These are phyloP conservation scores for Mycteria americana DNA, from an alignment of 2,797 vertebrate genomes.

Conservation along the genomic window DNA sequence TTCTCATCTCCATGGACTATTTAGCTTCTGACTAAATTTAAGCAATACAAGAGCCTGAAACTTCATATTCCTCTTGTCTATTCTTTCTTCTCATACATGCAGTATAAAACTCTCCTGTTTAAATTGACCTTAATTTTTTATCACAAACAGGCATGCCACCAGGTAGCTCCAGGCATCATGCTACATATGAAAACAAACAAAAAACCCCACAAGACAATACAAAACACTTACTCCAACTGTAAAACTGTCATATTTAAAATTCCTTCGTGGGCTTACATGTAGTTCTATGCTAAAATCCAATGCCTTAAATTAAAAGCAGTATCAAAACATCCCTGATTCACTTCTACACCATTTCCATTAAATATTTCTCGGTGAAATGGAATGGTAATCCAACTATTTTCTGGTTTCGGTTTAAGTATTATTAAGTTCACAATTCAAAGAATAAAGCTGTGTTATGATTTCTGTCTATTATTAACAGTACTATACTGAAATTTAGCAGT, in stretches of 20 bases:
- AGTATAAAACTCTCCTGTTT: not conserved
- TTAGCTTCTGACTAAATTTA: not conserved
- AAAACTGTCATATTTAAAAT: not conserved
- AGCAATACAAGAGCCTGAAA: not conserved
- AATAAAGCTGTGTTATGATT: not conserved
- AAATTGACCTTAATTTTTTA: not conserved
- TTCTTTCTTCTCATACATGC: not conserved
- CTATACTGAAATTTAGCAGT: not conserved
- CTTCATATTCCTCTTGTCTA: not conserved
- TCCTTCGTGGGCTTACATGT: not conserved
- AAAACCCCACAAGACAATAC: not conserved
- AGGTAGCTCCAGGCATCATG: not conserved
- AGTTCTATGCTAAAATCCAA: not conserved
- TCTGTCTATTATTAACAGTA: not conserved
- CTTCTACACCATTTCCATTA: not conserved
- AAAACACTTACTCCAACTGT: not conserved
- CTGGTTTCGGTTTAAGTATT: not conserved
- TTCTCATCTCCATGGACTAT: not conserved
- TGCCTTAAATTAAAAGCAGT: not conserved
- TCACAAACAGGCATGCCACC: not conserved
- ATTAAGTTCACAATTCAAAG: not conserved
- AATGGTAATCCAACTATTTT: not conserved
- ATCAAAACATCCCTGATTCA: not conserved
- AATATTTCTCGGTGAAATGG: not conserved
- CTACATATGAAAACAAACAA: not conserved